A percentile compares a stretch with the other conserved stretches of the same genome.
Evolutionary conservation across 2,888 invertebrate species (phyloP).

Genomic region (Melinaea marsaeus): DNA sequence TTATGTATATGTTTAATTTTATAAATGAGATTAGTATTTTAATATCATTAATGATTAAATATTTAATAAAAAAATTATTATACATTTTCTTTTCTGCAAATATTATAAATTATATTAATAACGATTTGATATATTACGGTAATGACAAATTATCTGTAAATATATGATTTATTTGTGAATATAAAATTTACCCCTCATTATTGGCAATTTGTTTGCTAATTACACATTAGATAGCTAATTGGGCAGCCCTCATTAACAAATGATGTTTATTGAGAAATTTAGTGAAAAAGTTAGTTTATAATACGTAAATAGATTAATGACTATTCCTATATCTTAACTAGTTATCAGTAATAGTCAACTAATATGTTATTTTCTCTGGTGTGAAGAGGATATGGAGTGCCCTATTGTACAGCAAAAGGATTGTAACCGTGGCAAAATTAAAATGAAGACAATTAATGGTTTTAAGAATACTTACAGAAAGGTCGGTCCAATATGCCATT

Average conservation of each 20-base stretch:
- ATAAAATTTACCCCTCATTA: too few species aligned
- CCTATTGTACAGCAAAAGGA: constrained; percentile 67
- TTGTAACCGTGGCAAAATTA: constrained; percentile 62
- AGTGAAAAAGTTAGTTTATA: constrained; percentile 10
- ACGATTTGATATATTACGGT: too few species aligned
- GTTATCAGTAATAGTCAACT: constrained; percentile 25
- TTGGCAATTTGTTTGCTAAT: constrained; percentile 18
- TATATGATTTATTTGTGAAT: too few species aligned
- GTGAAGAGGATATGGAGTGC: constrained; percentile 75
- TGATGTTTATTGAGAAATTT: constrained; percentile 11
- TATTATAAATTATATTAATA: too few species aligned
- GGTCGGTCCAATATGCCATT: constrained; percentile 57
- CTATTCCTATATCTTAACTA: constrained; percentile 14
- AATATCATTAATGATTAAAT: too few species aligned
- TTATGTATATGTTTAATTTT: too few species aligned
- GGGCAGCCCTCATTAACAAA: constrained; percentile 12
- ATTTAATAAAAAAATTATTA: too few species aligned
- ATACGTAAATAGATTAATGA: constrained; percentile 18
- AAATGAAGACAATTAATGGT: constrained; percentile 71
- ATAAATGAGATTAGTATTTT: too few species aligned
- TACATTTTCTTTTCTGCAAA: too few species aligned
- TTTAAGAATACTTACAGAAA: constrained; percentile 70
- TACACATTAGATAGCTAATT: constrained; percentile 18
- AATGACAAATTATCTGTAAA: too few species aligned
- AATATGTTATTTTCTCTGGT: constrained; percentile 55